Base-by-base conservation (phyloP, 2,888 invertebrate genomes). In the Endomychus coccineus region DNA sequence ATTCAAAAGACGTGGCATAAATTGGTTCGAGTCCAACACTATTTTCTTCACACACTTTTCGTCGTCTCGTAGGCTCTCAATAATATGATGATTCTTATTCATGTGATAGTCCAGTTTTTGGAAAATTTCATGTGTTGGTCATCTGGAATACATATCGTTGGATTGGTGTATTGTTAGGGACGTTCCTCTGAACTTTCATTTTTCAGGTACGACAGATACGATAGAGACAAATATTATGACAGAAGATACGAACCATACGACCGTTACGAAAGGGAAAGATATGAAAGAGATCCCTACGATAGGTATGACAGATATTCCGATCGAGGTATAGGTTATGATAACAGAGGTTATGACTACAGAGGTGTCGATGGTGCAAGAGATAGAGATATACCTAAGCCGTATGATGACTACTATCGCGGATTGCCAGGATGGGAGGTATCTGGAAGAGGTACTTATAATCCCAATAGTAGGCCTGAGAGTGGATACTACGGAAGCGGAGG, bases 311-410 rank as follows among this genome's bases (percentile, higher is more conserved):
- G 57, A 29, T 27, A 40, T 27, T 46, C 50, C 11, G 55, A 57
- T 24, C 39, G 58, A 29, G 57, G 58, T 14, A 33, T 47, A 16
- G 58, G 57, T 14, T 58, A 58, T 30, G 57, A 59, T 27, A 57
- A 55, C 16, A 48, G 62, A 34, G 59, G 62, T 6, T 67, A 70
- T 37, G 72, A 73, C 52, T 67, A 69, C 30, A 71, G 71, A 51
- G 25, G 15, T 16, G 34, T 29, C 32, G 37, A 32, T 15, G 28
- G 25, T 21, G 27, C 24, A 27, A 31, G 38, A 4, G 33, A 34
- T 5, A 34, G 39, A 4, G 34, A 39, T 13, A 34, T 34, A 5
- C 29, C 34, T 27, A 30, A 17, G 10, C 34, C 30, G 34, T 30
- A 34, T 19, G 28, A 34, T 16, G 39, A 30, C 7, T 19, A 30